A percentile compares a stretch with the other conserved stretches of the same genome.
Evolutionary conservation across 2,113 vertebrate genomes (phyloP).

Genomic region (Thamnophis sirtalis): DNA sequence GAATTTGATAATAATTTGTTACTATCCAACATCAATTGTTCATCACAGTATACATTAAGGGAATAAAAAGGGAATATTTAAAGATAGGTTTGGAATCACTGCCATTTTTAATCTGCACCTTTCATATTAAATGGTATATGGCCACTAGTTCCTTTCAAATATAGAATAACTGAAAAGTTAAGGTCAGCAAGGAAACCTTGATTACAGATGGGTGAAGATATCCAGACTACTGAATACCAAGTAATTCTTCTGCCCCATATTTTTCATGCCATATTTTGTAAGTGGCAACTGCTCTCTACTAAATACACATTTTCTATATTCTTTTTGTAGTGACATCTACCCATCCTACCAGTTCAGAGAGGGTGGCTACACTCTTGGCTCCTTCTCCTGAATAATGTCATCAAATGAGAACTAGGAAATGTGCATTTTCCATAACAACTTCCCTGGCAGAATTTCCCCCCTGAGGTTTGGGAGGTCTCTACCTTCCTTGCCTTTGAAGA

Average conservation of each 20-base stretch:
- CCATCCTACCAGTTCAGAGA: not conserved
- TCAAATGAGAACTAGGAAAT: not conserved
- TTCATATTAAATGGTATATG: not conserved
- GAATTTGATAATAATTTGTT: not conserved
- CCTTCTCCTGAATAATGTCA: not conserved
- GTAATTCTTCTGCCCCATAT: not conserved
- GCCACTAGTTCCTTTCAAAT: not conserved
- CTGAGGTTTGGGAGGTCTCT: not conserved
- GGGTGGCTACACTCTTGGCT: not conserved
- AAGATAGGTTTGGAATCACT: not conserved
- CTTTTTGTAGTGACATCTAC: not conserved
- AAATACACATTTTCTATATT: not conserved
- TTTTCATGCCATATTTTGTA: not conserved
- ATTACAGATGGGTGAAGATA: accelerated
- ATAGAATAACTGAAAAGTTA: not conserved
- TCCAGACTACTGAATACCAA: not conserved
- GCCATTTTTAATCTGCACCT: not conserved
- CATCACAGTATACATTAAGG: not conserved
- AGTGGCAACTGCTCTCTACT: not conserved
- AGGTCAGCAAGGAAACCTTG: not conserved
- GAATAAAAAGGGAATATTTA: not conserved
- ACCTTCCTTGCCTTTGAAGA: not conserved
- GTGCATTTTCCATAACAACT: not conserved
- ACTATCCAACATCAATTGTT: not conserved
- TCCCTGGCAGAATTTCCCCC: not conserved